Evolutionary conservation across 2,888 invertebrate genomes (phyloP).

Genomic region (Thecophora atra): DNA sequence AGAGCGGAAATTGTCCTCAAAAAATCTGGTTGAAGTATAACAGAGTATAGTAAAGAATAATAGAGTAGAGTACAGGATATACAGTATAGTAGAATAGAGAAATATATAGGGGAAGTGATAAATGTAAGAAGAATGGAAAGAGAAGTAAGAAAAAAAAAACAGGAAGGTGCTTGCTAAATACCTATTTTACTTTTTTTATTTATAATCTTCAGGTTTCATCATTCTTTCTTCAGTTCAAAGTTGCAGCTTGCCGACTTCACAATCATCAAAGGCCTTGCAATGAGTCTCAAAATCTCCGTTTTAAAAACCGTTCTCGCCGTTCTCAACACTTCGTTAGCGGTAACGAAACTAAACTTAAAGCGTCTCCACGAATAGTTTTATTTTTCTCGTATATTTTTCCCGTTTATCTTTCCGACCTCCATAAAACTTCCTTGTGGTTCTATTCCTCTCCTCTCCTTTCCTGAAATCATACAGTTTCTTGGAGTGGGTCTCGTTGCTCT

Average conservation of each 20-base stretch:
- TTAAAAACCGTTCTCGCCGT: conserved; percentile 55
- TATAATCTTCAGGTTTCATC: conserved; percentile 27
- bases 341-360: conserved; percentile 32
- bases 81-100: too few species aligned
- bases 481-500: conserved; percentile 57
- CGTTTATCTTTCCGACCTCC: neutral
- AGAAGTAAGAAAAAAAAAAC: too few species aligned
- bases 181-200: neutral
- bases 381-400: neutral
- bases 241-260: neutral
- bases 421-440: neutral
- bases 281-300: conserved; percentile 55
- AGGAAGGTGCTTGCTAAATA: too few species aligned
- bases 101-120: too few species aligned
- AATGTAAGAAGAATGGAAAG: too few species aligned
- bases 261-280: conserved; percentile 36
- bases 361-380: too few species aligned
- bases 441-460: neutral
- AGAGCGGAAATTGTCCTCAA: too few species aligned
- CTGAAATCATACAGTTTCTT: conserved; percentile 48
- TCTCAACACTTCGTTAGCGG: conserved; percentile 58
- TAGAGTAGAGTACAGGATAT: too few species aligned
- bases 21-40: too few species aligned
- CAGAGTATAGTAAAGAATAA: too few species aligned
- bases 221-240: neutral